Evolutionary conservation across 2,888 invertebrate genomes (phyloP).

Genomic region (Cantharis flavilabris): DNA sequence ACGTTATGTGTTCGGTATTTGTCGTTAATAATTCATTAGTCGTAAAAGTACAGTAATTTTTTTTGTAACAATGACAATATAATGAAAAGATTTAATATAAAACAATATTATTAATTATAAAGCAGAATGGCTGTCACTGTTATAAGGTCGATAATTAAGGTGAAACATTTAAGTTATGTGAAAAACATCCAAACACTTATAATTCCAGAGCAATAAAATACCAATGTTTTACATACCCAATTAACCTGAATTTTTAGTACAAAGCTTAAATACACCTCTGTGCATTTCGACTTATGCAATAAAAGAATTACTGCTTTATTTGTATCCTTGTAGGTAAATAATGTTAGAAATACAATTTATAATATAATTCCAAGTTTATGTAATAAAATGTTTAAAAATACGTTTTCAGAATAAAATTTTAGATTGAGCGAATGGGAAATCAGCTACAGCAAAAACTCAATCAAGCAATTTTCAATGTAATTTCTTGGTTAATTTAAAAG

Average conservation of each 20-base stretch:
- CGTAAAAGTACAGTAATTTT: not conserved
- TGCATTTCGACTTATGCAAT: slow-evolving; percentile 6
- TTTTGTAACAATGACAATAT: not conserved
- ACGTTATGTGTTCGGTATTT: not conserved
- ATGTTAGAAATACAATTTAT: not conserved
- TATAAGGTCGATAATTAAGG: not conserved
- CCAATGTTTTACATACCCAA: slow-evolving; percentile 10
- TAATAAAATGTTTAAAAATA: not conserved
- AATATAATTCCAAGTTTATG: not conserved
- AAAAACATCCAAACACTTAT: not conserved
- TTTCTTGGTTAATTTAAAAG: not conserved
- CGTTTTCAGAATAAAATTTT: not conserved
- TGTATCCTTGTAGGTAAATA: not conserved
- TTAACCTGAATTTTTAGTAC: slow-evolving; percentile 19
- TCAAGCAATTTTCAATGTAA: not conserved
- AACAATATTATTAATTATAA: not conserved
- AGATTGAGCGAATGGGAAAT: not conserved
- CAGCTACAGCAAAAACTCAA: not conserved
- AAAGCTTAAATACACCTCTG: slow-evolving; percentile 6
- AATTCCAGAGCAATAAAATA: not conserved
- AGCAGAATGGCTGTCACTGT: not conserved
- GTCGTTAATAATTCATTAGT: not conserved
- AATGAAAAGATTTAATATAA: not conserved
- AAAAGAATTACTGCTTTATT: not conserved
- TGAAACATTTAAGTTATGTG: not conserved